Base-by-base conservation (phyloP, 2,113 vertebrate genomes). In the Sprattus sprattus region DNA sequence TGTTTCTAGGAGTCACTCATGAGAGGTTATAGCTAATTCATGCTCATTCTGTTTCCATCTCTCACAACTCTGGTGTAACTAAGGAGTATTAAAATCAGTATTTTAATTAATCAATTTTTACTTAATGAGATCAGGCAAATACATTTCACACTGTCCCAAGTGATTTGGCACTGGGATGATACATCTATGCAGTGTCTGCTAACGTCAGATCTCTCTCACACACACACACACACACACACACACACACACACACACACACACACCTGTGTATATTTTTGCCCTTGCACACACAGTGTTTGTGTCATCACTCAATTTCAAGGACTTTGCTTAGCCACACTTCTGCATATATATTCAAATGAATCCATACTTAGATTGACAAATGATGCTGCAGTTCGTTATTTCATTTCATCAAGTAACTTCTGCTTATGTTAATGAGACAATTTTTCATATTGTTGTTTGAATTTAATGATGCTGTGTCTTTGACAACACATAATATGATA, bases 141-240 rank as follows among this genome's bases (percentile, higher is more conserved):
- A 75, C 28, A 75, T 75, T 75, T 75, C 28, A 75, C 67, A 75
- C 28, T 75, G 16, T 15, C 67, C 67, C 28, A 75, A 75, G 67
- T 75, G 28, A 39, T 39, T 75, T 75, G 25, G 2, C 28, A 2
- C 39, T 39, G 39, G 39, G 39, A 39, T 39, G 39, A 39, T 39
- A 5, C 67, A 75, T 75, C 67, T 15, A 75, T 28, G 60, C 13
- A 75, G 28, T 39, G 67, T 75, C 11, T 39, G 28, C 67, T 67
- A n/a, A 28, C 22, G 22, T 25, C n/a, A 75, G n/a, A 71, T 32
- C 25, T 16, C 7, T 32, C 64, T 2, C 64, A 71, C 64, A 64
- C 57, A 64, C 20, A 64, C 57, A 64, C 57, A 64, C 57, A 64
- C 22, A 64, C 64, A 87, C 57, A 85, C 10, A 84, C 64, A 60